Evolutionary conservation across 2,888 invertebrate species (phyloP), one percentile per base, ranked within the genome.

Genomic region (Coelogynopora nodosa): DNA sequence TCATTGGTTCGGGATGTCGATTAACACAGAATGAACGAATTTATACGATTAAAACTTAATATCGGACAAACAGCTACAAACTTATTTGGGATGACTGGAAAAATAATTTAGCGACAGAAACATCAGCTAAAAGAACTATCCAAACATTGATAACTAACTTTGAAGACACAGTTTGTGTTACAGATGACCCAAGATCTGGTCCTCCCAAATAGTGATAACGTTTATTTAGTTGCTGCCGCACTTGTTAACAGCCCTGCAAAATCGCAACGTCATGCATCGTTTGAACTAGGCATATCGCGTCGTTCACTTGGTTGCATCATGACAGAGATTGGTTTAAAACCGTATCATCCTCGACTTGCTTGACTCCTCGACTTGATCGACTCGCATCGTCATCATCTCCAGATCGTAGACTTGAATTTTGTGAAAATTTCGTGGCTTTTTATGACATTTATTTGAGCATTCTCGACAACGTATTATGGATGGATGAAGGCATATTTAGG

Each of bases 101-200:
- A 74, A 74, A 74, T 74, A 74, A 13, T 5, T 74, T 74, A 74
- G n/a, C 74, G 27, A 23, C 74, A 13, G 18, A 74, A 74, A 74
- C 23, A 74, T 26, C 74, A 23, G 23, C 27, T 23, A 23, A 74
- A 74, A 74, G 5, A 74, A 74, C 74, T 74, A 74, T 74, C 74
- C 18, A 74, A 74, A 74, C 18, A 74, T 74, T 74, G 74, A 74
- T 74, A 5, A 74, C 74, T 74, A 74, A 74, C 5, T 74, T 5
- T 74, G 74, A 74, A 74, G 74, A 74, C 74, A 74, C 74, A 74
- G 5, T 10, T 26, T 13, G 74, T 74, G 74, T 74, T 74, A 74
- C 74, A 74, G 74, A 74, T 74, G 27, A 13, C 74, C 74, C 74
- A 74, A 74, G 27, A 23, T 74, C 74, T 74, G 74, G 74, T 74